phyloP scores from a whole-genome alignment of 2,113 vertebrate species.

The Sardina pilchardus region DNA sequence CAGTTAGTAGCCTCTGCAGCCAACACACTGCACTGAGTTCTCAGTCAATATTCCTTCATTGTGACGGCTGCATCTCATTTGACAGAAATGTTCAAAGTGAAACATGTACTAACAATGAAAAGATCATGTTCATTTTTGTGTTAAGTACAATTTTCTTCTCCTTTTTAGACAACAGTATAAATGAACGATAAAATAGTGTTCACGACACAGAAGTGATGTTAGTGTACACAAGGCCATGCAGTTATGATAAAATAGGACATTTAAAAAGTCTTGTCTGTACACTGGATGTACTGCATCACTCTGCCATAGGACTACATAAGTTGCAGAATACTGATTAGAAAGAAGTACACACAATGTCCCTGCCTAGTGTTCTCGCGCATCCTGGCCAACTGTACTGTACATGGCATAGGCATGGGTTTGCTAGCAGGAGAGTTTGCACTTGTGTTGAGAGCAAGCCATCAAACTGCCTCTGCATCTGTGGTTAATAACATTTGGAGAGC shows the following conservation, averaged over 20 bases:
- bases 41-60: neutral
- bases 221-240: slow-evolving; percentile 40
- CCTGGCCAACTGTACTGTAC: neutral
- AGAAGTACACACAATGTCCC: neutral
- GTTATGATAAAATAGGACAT: slow-evolving; percentile 22
- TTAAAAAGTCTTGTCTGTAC: neutral
- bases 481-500: neutral
- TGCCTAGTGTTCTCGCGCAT: neutral
- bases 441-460: neutral
- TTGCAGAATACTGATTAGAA: neutral
- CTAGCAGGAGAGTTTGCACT: neutral
- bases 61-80: neutral
- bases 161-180: slow-evolving; percentile 28
- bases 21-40: neutral
- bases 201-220: slow-evolving; percentile 37
- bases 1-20: neutral
- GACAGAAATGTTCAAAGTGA: neutral
- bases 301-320: neutral
- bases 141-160: slow-evolving; percentile 6
- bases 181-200: slow-evolving; percentile 34
- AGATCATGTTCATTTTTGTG: neutral
- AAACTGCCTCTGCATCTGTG: neutral
- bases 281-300: neutral
- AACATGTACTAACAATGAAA: neutral
- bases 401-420: neutral